These are phyloP conservation scores for Rhyacichthys aspro DNA, from an alignment of 2,797 vertebrate genomes.

Conservation along the genomic window DNA sequence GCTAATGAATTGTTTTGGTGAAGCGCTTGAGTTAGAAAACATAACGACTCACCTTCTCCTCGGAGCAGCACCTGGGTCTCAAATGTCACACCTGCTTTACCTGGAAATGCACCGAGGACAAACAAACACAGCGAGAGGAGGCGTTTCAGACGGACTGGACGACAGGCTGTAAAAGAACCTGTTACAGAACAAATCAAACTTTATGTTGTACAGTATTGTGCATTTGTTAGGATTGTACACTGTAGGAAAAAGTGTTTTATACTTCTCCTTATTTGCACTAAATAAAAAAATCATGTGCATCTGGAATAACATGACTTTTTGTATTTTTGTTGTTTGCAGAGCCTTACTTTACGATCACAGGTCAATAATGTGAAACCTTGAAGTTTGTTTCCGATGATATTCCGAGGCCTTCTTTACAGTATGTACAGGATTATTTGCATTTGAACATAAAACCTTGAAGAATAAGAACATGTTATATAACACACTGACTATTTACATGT, in stretches of 20 bases:
- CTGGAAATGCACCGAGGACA: constrained; percentile 46
- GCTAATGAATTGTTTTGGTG: constrained; percentile 50
- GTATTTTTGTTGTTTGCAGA: too few species aligned
- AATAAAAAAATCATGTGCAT: too few species aligned
- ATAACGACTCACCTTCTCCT: constrained; percentile 21
- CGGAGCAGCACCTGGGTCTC: constrained; percentile 55
- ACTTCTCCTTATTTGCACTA: too few species aligned
- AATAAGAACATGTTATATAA: not conserved
- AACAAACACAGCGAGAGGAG: constrained; percentile 39
- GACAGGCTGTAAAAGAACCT: too few species aligned
- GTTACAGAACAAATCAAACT: too few species aligned
- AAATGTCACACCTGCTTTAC: constrained; percentile 62
- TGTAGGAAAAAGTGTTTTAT: too few species aligned
- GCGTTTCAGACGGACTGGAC: too few species aligned
- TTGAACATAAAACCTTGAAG: not conserved
- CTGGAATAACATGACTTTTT: too few species aligned
- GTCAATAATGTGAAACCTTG: too few species aligned
- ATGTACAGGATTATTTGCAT: not conserved
- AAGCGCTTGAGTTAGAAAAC: constrained; percentile 19
- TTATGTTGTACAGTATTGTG: too few species aligned
- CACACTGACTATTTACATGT: not conserved
- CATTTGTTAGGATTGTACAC: too few species aligned
- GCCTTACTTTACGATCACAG: too few species aligned
- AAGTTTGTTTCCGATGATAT: not conserved
- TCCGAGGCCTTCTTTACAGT: not conserved